These are phyloP conservation scores for Hypomesus transpacificus DNA, from an alignment of 2,113 vertebrate genomes.

Conservation along the genomic window DNA sequence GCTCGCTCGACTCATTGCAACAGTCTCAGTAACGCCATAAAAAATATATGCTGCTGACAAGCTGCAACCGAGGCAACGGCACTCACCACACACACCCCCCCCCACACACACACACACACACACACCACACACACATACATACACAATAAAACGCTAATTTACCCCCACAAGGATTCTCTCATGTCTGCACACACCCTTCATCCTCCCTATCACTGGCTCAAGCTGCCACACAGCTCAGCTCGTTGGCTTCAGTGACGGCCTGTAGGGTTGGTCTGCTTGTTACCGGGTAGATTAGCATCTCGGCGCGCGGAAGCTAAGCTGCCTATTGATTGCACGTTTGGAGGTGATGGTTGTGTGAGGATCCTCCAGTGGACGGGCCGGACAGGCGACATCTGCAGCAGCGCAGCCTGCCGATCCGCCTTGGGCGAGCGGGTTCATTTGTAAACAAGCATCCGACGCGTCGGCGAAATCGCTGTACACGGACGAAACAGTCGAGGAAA, in stretches of 20 bases:
- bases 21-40: background rate
- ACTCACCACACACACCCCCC: background rate
- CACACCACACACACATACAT: background rate
- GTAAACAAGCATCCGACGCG: background rate
- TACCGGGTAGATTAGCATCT: too few relatives aligned
- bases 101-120: background rate
- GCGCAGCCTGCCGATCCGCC: constrained; percentile 3
- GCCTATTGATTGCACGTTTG: constrained; percentile 10
- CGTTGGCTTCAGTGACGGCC: too few relatives aligned
- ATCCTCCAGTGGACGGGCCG: background rate
- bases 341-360: background rate
- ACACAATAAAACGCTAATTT: background rate
- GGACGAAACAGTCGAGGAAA: too few relatives aligned
- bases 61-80: background rate
- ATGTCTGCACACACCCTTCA: too few relatives aligned
- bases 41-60: background rate
- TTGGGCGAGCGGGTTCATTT: background rate
- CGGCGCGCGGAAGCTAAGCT: background rate
- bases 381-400: background rate
- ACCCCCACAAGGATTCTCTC: background rate
- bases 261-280: too few relatives aligned
- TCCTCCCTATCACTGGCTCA: too few relatives aligned
- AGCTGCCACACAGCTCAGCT: too few relatives aligned
- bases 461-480: too few relatives aligned
- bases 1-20: background rate